Base-by-base conservation (phyloP, 1,140 invertebrate genomes). In the Himalopsyche phryganea region DNA sequence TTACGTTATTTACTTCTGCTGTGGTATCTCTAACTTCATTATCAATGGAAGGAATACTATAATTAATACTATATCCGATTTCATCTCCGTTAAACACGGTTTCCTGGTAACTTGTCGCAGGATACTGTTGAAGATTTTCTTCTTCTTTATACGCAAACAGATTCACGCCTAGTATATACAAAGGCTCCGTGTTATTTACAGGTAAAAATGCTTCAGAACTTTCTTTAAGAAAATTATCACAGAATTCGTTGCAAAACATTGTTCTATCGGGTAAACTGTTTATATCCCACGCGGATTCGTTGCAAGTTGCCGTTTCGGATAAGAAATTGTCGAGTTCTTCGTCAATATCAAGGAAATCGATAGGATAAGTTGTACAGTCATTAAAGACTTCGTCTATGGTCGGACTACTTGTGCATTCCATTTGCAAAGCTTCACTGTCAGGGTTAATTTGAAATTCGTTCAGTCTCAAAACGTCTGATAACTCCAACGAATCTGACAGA, bases 201-300 rank as follows among this genome's bases (percentile, higher is more conserved):
- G 14, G 15, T 14, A 48, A 35, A 38, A 68, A 47, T 28, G 69
- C 66, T 13, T 71, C 63, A 7, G 68, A 68, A 48, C 70, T 72
- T 57, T 76, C 74, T 48, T 70, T 68, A n/a, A 76, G 56, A 13
- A 76, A 75, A 35, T 67, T 63, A 13, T 71, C 68, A 41, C 74
- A 76, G 46, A 68, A 69, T n/a, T 76, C 72, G 23, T 72, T 75
- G 61, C 74, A 76, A 15, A 75, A 67, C 4, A 71, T 68, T 0
- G 74, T 76, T 0, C 69, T 70, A 19, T 74, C 74, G 0, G 74
- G 73, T 51, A 76, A 60, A 46, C 54, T 38, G 10, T 28, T 47
- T 0, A 49, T 15, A 44, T 65, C 56, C 54, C 59, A 65, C 11
- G 45, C 33, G 6, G 50, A 42, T 19, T 63, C 52, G 13, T 41